These are phyloP conservation scores for Neodon shergylaensis DNA, from an alignment of 2,113 vertebrate species.

Conservation along the genomic window DNA sequence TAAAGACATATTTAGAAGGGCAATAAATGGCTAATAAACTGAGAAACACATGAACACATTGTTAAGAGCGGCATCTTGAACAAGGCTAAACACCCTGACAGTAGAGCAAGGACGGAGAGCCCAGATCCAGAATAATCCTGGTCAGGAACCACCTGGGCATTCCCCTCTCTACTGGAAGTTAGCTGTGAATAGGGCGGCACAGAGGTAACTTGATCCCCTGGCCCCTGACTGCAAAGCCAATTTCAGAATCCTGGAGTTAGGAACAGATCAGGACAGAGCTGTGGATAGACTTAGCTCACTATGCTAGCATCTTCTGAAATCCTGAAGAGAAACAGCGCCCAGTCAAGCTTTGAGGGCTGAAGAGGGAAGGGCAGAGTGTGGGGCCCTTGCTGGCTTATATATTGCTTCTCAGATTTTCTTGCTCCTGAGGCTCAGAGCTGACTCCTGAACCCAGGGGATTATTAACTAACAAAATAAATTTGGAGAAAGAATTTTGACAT, in stretches of 20 bases:
- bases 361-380: rapidly evolving
- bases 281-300: not conserved
- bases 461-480: not conserved
- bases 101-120: not conserved
- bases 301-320: not conserved
- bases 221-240: not conserved
- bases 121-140: not conserved
- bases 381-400: rapidly evolving
- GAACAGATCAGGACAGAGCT: not conserved
- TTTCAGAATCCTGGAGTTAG: not conserved
- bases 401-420: too few species aligned
- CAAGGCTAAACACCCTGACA: not conserved
- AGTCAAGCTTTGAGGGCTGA: rapidly evolving
- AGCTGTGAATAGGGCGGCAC: rapidly evolving
- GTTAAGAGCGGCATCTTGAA: not conserved
- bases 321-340: rapidly evolving
- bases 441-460: not conserved
- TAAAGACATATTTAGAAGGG: constrained; percentile 9
- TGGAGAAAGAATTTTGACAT: too few species aligned
- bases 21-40: not conserved
- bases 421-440: rapidly evolving
- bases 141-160: too few species aligned
- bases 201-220: not conserved
- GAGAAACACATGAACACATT: not conserved
- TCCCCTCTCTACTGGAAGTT: not conserved